phyloP scores from a whole-genome alignment of 2,888 invertebrate genomes.

The Aphodius sticticus region DNA sequence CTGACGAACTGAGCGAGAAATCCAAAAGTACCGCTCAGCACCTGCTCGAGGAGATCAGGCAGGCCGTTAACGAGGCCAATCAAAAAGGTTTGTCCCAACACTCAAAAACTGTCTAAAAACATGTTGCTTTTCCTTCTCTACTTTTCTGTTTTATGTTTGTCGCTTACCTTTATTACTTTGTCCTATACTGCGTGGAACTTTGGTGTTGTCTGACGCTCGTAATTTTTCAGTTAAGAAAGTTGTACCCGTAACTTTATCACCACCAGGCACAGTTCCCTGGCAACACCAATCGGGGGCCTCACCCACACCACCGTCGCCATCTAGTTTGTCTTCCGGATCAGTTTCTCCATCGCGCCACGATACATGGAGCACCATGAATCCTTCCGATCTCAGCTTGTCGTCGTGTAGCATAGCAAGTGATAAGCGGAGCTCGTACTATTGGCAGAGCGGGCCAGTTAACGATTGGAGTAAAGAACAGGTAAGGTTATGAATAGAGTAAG shows the following conservation, averaged over 20 bases:
- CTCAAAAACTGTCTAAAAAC: conserved; percentile 5
- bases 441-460: conserved; percentile 74
- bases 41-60: conserved; percentile 86
- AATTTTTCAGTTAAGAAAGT: conserved; percentile 69
- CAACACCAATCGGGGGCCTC: conserved; percentile 61
- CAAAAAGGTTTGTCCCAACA: conserved; percentile 73
- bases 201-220: conserved; percentile 32
- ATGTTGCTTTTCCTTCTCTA: not conserved
- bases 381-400: conserved; percentile 67
- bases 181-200: not conserved
- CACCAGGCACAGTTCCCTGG: conserved; percentile 71
- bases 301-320: conserved; percentile 70
- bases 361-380: conserved; percentile 61
- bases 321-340: conserved; percentile 70
- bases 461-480: conserved; percentile 85
- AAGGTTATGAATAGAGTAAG: conserved; percentile 9
- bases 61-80: conserved; percentile 88
- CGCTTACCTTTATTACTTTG: not conserved
- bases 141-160: conserved; percentile 16
- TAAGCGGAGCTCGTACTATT: conserved; percentile 70
- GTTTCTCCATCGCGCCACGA: conserved; percentile 64
- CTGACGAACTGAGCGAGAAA: conserved; percentile 68
- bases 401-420: conserved; percentile 70
- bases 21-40: conserved; percentile 74
- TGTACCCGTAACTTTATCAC: conserved; percentile 68